Percentiles rank a stretch among this genome's conserved stretches.
Conservation (phyloP, 2,888 invertebrate genomes). For the Leptura quadrifasciata region DNA sequence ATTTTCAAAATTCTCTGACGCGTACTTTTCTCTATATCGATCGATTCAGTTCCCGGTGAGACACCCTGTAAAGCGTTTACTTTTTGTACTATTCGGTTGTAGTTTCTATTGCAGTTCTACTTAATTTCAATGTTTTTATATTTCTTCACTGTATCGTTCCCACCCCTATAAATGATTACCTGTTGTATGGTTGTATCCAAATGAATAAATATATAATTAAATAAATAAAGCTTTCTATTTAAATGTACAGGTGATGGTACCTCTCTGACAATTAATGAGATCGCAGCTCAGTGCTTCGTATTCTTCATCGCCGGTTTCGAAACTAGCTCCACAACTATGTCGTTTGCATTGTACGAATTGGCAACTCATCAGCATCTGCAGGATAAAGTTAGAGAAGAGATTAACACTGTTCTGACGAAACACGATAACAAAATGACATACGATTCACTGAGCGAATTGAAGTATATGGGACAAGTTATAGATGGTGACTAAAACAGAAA, state of each 20-base stretch:
- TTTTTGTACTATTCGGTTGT: no score
- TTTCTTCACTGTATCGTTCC: no score
- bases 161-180: no score
- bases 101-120: no score
- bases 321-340: conserved; percentile 61
- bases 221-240: no score
- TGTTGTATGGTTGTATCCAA: no score
- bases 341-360: conserved; percentile 57
- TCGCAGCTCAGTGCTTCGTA: conserved; percentile 58
- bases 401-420: conserved; percentile 51
- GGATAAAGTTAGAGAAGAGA: conserved; percentile 55
- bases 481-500: conserved; percentile 50
- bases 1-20: no score
- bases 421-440: conserved; percentile 57
- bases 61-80: no score
- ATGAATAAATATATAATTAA: no score
- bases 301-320: conserved; percentile 61
- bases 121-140: no score
- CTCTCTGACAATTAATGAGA: conserved; percentile 49
- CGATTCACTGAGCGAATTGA: conserved; percentile 58
- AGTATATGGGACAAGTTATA: conserved; percentile 58
- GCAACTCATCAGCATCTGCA: conserved; percentile 54
- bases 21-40: no score
- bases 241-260: conserved; percentile 45
- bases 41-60: no score